A percentile compares a stretch with the other conserved stretches of the same genome.
Conservation (phyloP, 2,888 invertebrate species). For the Athrips mouffetella region DNA sequence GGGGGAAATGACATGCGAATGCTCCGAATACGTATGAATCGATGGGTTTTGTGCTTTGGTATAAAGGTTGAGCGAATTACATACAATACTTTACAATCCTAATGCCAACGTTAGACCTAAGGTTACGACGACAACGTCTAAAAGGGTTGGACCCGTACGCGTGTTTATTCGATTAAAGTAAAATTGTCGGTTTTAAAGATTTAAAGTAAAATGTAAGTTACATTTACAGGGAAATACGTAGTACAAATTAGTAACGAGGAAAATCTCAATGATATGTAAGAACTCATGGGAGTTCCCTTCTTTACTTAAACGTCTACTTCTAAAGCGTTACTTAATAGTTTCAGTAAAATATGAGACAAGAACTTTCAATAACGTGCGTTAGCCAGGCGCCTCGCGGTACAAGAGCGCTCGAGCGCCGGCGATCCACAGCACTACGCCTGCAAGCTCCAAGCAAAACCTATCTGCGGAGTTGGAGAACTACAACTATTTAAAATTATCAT, state of each 20-base stretch:
- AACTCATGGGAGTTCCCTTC: constrained; percentile 72
- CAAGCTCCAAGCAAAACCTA: constrained; percentile 31
- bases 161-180: constrained; percentile 62
- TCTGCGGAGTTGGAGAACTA: constrained; percentile 31
- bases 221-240: constrained; percentile 42
- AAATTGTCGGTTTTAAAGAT: constrained; percentile 48
- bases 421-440: constrained; percentile 20
- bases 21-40: constrained; percentile 70
- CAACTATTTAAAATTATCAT: constrained; percentile 31
- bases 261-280: constrained; percentile 77
- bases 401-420: too few species aligned
- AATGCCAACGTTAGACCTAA: constrained; percentile 73
- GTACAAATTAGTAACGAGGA: constrained; percentile 67
- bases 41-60: constrained; percentile 79
- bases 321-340: constrained; percentile 69
- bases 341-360: constrained; percentile 59
- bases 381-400: constrained; percentile 13
- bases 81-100: constrained; percentile 64
- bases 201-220: constrained; percentile 60
- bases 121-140: constrained; percentile 69
- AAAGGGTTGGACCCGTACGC: constrained; percentile 77
- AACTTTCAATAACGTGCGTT: constrained; percentile 48
- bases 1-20: constrained; percentile 59
- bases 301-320: constrained; percentile 64
- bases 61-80: constrained; percentile 77